Base-by-base conservation (phyloP, 37 sponge, comb jelly and placozoan genomes). In the Trichoplax adhaerens region DNA sequence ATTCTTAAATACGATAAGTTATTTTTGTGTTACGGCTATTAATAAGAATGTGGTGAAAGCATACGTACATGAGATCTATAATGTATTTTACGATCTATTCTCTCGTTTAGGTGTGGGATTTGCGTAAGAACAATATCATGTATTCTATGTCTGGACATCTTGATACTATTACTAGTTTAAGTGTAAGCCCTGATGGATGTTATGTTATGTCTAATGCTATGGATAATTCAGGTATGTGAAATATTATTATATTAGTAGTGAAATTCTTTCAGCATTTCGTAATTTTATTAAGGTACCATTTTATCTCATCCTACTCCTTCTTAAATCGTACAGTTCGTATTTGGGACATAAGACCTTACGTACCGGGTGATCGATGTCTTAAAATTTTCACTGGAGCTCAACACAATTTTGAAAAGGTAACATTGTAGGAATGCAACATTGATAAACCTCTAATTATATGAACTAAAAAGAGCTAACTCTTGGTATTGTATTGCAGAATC, bases 261-360 rank as follows among this genome's bases (percentile, higher is more conserved):
- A 58, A 59, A 6, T 8, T 72, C 50, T 29, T 29, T 29, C 29
- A 29, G 29, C 29, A 29, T 71, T 71, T 5, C 61, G 6, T 47
- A 5, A 58, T 71, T 6, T 5, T 12, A 52, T 71, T 5, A 5
- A 5, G 72, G 8, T 48, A 67, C 72, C 5, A 49, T 58, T 52
- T 58, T 70, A 7, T 70, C 53, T 70, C 8, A 54, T 48, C 6
- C n/a, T 55, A 56, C 54, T 77, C 71, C 29, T 29, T 29, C 29
- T 29, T 29, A 29, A 29, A 29, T 29, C 29, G 29, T 29, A 29
- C 75, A 88, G 86, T 95, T 6, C 69, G 90, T 65, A 73, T 95
- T 55, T 95, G 97, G 97, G 97, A 95, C 65, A 79, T 87, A 46
- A 64, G 89, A 55, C 88, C 97, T 48, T 95, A 80, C 76, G 93